phyloP scores from a whole-genome alignment of 2,888 invertebrate genomes.

The Catocala nupta region DNA sequence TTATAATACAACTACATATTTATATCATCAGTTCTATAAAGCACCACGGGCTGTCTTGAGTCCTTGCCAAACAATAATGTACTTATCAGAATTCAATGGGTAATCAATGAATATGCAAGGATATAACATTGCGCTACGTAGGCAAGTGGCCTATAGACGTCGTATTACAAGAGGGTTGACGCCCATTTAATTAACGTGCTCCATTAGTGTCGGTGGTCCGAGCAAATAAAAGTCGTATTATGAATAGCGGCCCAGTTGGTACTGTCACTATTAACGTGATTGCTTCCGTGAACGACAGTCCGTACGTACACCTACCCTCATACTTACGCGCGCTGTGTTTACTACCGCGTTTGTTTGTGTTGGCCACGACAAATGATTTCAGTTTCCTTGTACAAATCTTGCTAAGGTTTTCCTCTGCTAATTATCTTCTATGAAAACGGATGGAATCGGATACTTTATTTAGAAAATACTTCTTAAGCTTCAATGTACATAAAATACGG shows the following conservation, averaged over 20 bases:
- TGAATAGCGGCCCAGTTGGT: conserved; percentile 59
- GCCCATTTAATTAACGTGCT: conserved; percentile 73
- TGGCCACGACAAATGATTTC: conserved; percentile 33
- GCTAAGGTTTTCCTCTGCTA: conserved; percentile 31
- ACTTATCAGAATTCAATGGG: conserved; percentile 61
- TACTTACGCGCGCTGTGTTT: conserved; percentile 32
- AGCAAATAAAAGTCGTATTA: conserved; percentile 71
- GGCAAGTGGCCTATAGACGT: conserved; percentile 31
- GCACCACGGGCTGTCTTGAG: conserved; percentile 30
- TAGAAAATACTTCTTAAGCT: not conserved
- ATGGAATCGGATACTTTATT: conserved; percentile 24
- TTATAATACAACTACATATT: no score
- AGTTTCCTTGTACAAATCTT: conserved; percentile 38
- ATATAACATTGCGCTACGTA: conserved; percentile 33
- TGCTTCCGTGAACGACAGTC: conserved; percentile 46
- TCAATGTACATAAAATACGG: not conserved
- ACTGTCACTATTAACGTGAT: conserved; percentile 58
- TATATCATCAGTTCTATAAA: conserved; percentile 22
- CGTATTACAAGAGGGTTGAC: conserved; percentile 53
- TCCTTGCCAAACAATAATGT: conserved; percentile 41
- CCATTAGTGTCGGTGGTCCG: conserved; percentile 68
- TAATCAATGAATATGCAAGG: conserved; percentile 59
- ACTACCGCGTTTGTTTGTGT: conserved; percentile 39
- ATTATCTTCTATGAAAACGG: conserved; percentile 30
- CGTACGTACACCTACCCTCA: not conserved